Conservation (phyloP, 2,113 vertebrate species). For the Cephalopterus ornatus region DNA sequence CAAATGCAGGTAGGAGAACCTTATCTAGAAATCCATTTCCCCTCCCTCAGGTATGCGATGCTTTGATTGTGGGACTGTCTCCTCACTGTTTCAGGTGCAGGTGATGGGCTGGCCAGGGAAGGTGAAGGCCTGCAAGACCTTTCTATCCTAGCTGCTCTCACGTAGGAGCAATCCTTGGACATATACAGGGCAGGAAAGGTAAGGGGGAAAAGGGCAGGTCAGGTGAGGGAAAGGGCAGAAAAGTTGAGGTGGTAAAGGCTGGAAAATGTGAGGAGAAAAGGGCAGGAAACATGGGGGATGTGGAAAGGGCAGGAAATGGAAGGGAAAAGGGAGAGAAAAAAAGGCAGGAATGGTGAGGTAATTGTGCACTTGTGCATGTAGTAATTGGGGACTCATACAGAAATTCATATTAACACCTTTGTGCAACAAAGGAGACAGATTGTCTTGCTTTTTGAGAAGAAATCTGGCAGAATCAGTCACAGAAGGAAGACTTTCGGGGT, state of each 20-base stretch:
- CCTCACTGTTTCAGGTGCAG: not conserved
- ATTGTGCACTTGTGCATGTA: not conserved
- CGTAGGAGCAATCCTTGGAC: too few species aligned
- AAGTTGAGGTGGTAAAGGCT: not conserved
- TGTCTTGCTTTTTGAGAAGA: not conserved
- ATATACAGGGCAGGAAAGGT: rapidly evolving
- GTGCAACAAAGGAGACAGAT: not conserved
- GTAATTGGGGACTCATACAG: not conserved
- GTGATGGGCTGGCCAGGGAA: too few species aligned
- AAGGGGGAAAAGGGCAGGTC: not conserved
- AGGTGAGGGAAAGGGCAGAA: not conserved
- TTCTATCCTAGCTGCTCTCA: too few species aligned
- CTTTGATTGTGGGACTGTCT: not conserved
- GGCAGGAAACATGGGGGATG: not conserved
- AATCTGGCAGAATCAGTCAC: not conserved
- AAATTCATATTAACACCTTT: not conserved
- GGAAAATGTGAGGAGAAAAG: not conserved
- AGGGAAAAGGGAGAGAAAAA: not conserved
- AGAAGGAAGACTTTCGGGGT: not conserved
- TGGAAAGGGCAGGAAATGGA: not conserved
- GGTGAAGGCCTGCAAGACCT: too few species aligned
- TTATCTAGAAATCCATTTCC: not conserved
- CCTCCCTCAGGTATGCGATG: not conserved
- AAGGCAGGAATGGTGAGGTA: not conserved
- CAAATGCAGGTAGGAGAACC: not conserved